Conservation (phyloP, 2,113 vertebrate species). For the Fulica atra region DNA sequence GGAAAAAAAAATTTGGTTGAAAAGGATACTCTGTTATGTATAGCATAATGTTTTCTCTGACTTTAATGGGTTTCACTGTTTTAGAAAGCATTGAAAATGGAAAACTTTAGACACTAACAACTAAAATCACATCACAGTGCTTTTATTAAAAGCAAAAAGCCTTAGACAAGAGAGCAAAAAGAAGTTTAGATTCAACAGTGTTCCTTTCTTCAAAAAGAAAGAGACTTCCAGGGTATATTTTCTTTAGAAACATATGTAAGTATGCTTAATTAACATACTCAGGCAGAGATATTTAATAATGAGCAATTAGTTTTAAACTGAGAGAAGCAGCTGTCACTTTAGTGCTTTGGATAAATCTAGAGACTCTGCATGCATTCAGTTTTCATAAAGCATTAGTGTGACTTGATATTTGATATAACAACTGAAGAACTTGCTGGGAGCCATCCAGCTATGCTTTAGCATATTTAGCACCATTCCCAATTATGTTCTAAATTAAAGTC, state of each 20-base stretch:
- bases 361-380: not conserved
- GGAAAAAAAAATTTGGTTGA: conserved; percentile 45
- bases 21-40: conserved; percentile 62
- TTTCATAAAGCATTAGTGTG: not conserved
- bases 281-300: not conserved
- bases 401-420: not conserved
- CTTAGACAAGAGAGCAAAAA: not conserved
- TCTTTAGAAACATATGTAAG: not conserved
- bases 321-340: not conserved
- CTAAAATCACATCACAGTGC: conserved; percentile 57
- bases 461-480: not conserved
- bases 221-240: not conserved
- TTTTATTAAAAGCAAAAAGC: conserved; percentile 55
- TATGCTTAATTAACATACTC: not conserved
- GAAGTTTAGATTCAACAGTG: not conserved
- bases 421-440: not conserved
- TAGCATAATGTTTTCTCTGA: conserved; percentile 68
- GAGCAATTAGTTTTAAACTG: not conserved
- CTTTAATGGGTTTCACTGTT: conserved; percentile 50
- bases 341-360: not conserved
- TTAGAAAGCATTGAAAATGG: conserved; percentile 55
- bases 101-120: conserved; percentile 48
- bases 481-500: not conserved
- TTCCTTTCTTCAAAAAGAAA: not conserved
- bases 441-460: not conserved